Evolutionary conservation across 2,797 vertebrate genomes (phyloP).

Genomic region (Cichlasoma orientale): DNA sequence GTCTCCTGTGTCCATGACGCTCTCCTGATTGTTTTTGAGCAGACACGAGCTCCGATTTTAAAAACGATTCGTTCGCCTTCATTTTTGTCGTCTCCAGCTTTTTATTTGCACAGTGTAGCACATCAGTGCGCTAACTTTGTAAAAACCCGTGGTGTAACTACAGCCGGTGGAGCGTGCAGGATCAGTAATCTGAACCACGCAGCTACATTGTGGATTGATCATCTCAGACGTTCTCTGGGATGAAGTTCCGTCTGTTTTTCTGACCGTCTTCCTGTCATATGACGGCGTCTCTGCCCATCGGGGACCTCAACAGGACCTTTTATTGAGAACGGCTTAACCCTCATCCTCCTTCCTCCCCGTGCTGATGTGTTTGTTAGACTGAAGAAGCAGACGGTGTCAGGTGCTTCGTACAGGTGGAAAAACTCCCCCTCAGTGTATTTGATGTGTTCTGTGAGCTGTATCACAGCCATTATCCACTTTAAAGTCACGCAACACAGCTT

Average conservation of each 20-base stretch:
- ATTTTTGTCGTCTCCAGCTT: too few species aligned
- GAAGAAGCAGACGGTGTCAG: not conserved
- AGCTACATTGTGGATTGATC: not conserved
- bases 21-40: too few species aligned
- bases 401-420: not conserved
- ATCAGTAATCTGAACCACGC: not conserved
- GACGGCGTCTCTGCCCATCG: not conserved
- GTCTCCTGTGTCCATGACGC: too few species aligned
- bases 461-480: not conserved
- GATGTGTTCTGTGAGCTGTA: not conserved
- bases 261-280: not conserved
- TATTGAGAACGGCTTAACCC: not conserved
- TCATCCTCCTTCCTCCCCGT: not conserved
- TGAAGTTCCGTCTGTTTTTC: not conserved
- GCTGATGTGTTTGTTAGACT: not conserved
- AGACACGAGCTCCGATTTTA: too few species aligned
- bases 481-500: not conserved
- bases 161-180: too few species aligned
- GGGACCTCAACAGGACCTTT: not conserved
- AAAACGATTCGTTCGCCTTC: too few species aligned
- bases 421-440: fast-evolving
- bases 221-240: not conserved
- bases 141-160: too few species aligned
- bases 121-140: too few species aligned
- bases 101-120: too few species aligned